Percentiles rank a stretch among this genome's conserved stretches.
Conservation (phyloP, 1,140 invertebrate genomes). For the Platorchestia sp. region DNA sequence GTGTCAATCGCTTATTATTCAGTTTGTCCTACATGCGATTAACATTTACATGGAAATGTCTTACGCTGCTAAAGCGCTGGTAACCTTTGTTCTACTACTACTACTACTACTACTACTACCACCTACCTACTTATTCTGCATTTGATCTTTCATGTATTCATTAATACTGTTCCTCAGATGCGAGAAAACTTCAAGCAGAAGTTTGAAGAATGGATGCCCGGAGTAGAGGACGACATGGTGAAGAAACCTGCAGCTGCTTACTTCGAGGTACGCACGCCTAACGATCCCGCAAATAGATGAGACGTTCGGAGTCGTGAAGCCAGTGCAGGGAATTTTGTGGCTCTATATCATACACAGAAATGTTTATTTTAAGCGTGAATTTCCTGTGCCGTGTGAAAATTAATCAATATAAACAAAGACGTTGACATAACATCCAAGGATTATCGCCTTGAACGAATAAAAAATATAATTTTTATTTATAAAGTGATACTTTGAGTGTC, state of each 20-base stretch:
- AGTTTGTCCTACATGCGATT: neutral
- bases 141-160: neutral
- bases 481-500: too few species aligned
- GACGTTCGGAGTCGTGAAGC: neutral
- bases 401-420: too few species aligned
- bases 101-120: neutral
- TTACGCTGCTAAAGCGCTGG: neutral
- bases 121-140: neutral
- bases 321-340: neutral
- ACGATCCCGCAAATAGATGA: neutral
- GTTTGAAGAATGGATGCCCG: neutral
- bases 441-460: too few species aligned
- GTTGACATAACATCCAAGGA: too few species aligned
- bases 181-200: neutral
- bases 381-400: neutral
- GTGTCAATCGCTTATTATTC: neutral
- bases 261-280: neutral
- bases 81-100: too few species aligned
- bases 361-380: neutral
- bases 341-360: neutral
- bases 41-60: neutral
- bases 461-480: too few species aligned
- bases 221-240: neutral
- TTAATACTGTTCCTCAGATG: neutral
- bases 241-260: neutral